A percentile compares a stretch with the other conserved stretches of the same genome.
phyloP scores from a whole-genome alignment of 1,140 invertebrate genomes.

The Drosophila pachea region DNA sequence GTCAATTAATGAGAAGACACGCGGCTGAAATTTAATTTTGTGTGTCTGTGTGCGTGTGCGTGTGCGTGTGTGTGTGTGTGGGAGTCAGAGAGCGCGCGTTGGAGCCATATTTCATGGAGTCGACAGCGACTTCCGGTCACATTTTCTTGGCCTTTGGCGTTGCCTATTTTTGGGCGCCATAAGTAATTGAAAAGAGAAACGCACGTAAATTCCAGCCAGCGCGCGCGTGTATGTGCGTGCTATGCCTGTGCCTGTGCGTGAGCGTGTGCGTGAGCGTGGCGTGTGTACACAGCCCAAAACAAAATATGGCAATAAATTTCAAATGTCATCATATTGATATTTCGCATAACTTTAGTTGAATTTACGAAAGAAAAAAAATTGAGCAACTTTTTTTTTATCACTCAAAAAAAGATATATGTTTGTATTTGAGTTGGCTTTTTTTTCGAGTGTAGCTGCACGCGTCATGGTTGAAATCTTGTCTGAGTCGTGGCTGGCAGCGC shows the following conservation, averaged over 20 bases:
- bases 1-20: constrained; percentile 68
- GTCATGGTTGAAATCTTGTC: constrained; percentile 33
- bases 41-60: not conserved
- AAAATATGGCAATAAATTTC: not conserved
- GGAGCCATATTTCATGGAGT: constrained; percentile 52
- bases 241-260: not conserved
- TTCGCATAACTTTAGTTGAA: not conserved
- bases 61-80: not conserved
- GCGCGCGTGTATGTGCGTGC: not conserved
- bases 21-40: constrained; percentile 43
- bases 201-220: constrained; percentile 13
- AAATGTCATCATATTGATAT: not conserved
- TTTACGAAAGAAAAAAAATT: not conserved
- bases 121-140: constrained; percentile 59
- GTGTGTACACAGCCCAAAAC: not conserved
- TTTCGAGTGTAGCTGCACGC: not conserved
- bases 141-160: constrained; percentile 44
- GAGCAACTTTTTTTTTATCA: no score
- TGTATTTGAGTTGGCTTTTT: not conserved
- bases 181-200: constrained; percentile 45
- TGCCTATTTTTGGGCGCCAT: constrained; percentile 67
- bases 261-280: constrained; percentile 5
- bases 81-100: not conserved
- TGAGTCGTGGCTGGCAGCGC: constrained; percentile 29
- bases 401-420: no score